These are phyloP conservation scores for Chelon labrosus DNA, from an alignment of 2,797 vertebrate species.

Conservation along the genomic window DNA sequence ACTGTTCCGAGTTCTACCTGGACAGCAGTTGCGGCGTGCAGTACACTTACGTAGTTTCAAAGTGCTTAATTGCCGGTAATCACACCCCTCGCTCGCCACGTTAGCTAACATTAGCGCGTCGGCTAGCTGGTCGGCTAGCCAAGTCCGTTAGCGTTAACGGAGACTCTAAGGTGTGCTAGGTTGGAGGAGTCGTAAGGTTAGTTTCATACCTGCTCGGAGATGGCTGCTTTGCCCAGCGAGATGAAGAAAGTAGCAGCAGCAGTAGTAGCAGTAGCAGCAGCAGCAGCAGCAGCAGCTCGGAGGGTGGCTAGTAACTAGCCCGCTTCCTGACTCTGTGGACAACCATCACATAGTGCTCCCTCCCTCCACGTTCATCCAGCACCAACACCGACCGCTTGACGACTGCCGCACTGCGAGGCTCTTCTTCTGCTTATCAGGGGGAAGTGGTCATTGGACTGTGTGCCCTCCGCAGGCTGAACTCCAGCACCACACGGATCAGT, in stretches of 20 bases:
- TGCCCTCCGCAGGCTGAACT: slow-evolving; percentile 53
- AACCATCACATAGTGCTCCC: slow-evolving; percentile 37
- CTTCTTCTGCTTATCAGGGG: slow-evolving; percentile 50
- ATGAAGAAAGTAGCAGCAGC: background rate
- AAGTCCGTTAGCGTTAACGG: background rate
- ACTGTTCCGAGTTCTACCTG: fast-evolving
- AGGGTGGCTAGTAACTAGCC: slow-evolving; percentile 31
- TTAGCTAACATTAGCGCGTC: slow-evolving; percentile 53
- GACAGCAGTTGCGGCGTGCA: fast-evolving
- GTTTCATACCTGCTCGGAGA: slow-evolving; percentile 52
- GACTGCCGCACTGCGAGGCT: slow-evolving; percentile 59
- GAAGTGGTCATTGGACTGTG: slow-evolving; percentile 24
- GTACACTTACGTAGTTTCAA: background rate
- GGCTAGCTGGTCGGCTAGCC: slow-evolving; percentile 45
- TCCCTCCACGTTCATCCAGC: slow-evolving; percentile 13
- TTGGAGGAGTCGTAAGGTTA: background rate
- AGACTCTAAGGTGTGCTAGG: background rate
- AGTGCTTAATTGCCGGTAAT: background rate
- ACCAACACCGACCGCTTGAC: slow-evolving; percentile 20
- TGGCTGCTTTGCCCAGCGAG: background rate
- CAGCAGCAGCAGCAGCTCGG: background rate
- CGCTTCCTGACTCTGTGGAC: slow-evolving; percentile 20
- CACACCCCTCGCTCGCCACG: slow-evolving; percentile 13
- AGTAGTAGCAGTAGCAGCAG: too few relatives aligned
- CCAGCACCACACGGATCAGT: slow-evolving; percentile 6